These are phyloP conservation scores for Ceyx cyanopectus DNA, from an alignment of 2,113 vertebrate genomes.

Conservation along the genomic window DNA sequence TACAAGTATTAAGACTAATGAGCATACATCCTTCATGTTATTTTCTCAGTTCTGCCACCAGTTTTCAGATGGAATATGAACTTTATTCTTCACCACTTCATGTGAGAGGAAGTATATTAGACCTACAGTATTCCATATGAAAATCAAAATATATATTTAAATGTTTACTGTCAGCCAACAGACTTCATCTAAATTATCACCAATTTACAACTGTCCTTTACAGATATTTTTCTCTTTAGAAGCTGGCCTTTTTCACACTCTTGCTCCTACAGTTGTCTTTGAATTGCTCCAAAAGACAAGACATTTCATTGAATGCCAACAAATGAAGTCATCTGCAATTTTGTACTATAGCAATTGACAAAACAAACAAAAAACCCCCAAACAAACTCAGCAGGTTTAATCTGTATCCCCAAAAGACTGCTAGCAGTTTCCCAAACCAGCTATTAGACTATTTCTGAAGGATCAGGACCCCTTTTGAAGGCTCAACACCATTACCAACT, in stretches of 20 bases:
- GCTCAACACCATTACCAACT: background rate
- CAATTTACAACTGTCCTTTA: background rate
- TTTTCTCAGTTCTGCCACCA: background rate
- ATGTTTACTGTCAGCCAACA: background rate
- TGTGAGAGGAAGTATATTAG: background rate
- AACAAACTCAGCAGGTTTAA: background rate
- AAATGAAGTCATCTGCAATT: background rate
- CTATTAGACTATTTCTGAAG: background rate
- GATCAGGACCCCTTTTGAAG: background rate
- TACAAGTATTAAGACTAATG: constrained; percentile 32
- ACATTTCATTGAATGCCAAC: background rate
- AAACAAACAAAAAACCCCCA: background rate
- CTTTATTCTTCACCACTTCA: background rate
- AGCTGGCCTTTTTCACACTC: background rate
- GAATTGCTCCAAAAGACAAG: background rate
- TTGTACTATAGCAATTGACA: background rate
- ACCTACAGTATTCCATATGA: background rate
- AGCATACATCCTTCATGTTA: background rate
- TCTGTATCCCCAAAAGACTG: background rate
- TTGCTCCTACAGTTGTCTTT: background rate
- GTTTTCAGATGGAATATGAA: background rate
- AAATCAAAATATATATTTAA: background rate
- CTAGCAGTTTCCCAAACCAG: background rate
- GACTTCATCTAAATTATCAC: background rate
- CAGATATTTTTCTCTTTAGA: background rate